These are phyloP conservation scores for Drosophila albomicans DNA, from an alignment of 1,140 invertebrate species.

Conservation along the genomic window DNA sequence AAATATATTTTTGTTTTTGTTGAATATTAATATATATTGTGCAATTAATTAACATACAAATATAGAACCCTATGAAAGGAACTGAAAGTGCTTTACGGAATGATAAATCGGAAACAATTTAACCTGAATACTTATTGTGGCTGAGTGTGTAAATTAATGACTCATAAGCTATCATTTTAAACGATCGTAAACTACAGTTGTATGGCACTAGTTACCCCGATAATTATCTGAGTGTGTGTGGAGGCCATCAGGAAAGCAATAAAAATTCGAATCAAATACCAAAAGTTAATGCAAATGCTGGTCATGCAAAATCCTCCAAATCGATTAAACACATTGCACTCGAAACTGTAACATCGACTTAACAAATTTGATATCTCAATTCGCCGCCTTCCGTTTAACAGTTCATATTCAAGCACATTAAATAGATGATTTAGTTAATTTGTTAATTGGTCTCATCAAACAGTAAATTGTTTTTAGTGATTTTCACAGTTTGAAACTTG, in stretches of 20 bases:
- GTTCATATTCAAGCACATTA: constrained; percentile 8
- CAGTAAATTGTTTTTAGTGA: background rate
- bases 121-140: background rate
- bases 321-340: constrained; percentile 5
- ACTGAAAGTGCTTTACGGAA: too few species aligned
- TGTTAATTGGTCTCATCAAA: constrained; percentile 32
- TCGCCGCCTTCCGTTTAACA: constrained; percentile 33
- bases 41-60: background rate
- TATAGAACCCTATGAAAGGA: background rate
- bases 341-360: constrained; percentile 30
- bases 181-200: constrained; percentile 32
- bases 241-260: constrained; percentile 52
- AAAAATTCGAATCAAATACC: constrained; percentile 33
- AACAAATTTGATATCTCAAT: constrained; percentile 40
- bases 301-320: constrained; percentile 20
- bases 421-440: constrained; percentile 14
- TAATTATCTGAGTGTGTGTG: constrained; percentile 32
- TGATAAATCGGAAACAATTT: background rate
- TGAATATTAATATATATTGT: too few species aligned
- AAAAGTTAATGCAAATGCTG: constrained; percentile 55
- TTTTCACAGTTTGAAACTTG: constrained; percentile 15
- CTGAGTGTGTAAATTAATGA: constrained; percentile 12
- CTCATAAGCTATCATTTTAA: constrained; percentile 15
- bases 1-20: too few species aligned
- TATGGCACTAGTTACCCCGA: constrained; percentile 22